Conservation (phyloP, 2,113 vertebrate species). For the Pelmatolapia mariae region DNA sequence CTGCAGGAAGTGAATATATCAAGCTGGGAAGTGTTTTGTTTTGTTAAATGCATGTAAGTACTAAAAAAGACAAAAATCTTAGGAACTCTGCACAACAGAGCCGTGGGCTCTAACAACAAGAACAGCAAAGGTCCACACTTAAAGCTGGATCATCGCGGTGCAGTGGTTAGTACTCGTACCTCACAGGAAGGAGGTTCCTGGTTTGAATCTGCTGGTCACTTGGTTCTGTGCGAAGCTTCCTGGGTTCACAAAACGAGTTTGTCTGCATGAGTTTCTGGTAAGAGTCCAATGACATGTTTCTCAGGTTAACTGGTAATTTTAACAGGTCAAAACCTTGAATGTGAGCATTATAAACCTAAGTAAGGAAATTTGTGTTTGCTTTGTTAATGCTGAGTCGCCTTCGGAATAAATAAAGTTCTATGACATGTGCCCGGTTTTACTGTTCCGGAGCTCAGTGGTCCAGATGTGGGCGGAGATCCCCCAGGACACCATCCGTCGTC, state of each 20-base stretch:
- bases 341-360: not conserved
- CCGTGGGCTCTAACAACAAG: not conserved
- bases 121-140: not conserved
- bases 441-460: not conserved
- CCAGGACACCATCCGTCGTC: not conserved
- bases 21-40: not conserved
- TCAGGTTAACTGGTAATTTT: not conserved
- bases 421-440: too few relatives aligned
- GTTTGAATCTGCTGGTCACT: not conserved
- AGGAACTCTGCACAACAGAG: not conserved
- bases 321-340: not conserved
- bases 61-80: not conserved
- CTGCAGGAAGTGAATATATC: not conserved
- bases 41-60: not conserved
- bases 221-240: rapidly evolving
- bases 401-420: too few relatives aligned
- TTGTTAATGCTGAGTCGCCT: too few relatives aligned
- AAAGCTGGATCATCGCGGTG: rapidly evolving
- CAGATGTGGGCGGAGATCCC: not conserved
- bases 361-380: too few relatives aligned
- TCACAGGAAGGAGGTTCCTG: not conserved
- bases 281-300: not conserved
- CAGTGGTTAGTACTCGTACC: not conserved
- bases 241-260: not conserved
- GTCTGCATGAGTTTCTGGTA: not conserved